Evolutionary conservation across 1,140 invertebrate genomes (phyloP).

Genomic region (Dreissena rostriformis): DNA sequence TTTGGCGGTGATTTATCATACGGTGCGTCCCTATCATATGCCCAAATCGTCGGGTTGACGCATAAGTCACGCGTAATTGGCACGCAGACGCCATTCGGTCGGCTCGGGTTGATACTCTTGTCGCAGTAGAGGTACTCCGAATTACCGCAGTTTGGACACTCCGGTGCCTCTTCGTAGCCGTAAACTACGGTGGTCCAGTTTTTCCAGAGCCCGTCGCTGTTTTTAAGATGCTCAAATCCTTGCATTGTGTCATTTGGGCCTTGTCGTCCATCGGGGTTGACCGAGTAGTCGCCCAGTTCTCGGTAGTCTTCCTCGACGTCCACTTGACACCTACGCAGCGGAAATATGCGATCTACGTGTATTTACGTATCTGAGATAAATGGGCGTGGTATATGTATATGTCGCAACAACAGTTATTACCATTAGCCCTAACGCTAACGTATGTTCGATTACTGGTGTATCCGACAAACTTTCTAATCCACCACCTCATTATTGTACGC

Average conservation of each 20-base stretch:
- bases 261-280: neutral
- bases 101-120: conserved; percentile 10
- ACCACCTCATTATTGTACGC: neutral
- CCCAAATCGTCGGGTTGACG: no score
- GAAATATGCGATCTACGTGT: neutral
- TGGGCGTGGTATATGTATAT: no score
- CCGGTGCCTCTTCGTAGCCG: conserved; percentile 40
- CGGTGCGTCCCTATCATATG: no score
- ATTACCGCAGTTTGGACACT: conserved; percentile 89
- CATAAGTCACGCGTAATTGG: neutral
- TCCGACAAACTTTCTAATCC: neutral
- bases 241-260: conserved; percentile 33
- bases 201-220: conserved; percentile 51
- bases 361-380: neutral
- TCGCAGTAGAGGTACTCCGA: conserved; percentile 69
- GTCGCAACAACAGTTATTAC: neutral
- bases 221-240: conserved; percentile 30
- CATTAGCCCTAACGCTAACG: neutral
- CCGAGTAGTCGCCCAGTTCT: neutral
- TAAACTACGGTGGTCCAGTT: conserved; percentile 45
- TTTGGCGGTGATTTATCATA: no score
- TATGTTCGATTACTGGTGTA: no score
- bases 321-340: neutral
- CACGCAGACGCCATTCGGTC: conserved; percentile 11
- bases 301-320: neutral